Base-by-base conservation (phyloP, 1,140 invertebrate species). In the Zophobas atratus region DNA sequence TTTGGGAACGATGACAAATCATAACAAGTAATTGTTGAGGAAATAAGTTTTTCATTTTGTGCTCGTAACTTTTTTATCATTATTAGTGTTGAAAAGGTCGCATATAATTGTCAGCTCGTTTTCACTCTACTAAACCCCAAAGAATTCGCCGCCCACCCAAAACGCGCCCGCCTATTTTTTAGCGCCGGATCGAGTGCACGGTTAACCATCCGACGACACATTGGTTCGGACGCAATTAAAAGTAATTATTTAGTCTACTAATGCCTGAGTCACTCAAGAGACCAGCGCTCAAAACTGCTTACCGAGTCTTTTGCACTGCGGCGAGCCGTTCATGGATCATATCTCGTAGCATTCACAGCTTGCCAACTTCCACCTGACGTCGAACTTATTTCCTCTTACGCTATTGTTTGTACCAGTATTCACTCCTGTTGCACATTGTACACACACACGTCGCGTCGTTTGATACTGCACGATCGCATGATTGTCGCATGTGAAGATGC, bases 391-490 rank as follows among this genome's bases (percentile, higher is more conserved):
- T 46, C 33, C 46, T 46, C 46, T 60, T 74, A 78, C 70, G 60
- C 53, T 63, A 57, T 75, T 51, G 46, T 70, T 67, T 77, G 53
- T 72, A 74, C 77, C 53, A 72, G 63, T 41, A 56, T 55, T 73
- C 56, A 77, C 46, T 67, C 70, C 71, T 60, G 32, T 77, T 70
- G 63, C 75, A 77, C 70, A 70, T 56, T 60, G 41, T 53, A 77
- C 36, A 56, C 46, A 77, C 60, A 55, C 67, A 77, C 41, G 39
- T 8, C 36, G 43, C 72, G 20, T n/a, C 51, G 72, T 53, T 48
- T 20, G 49, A 72, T 35, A 72, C 70, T 75, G 57, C 74, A 75
- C 74, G 74, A 60, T 75, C 51, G 74, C 74, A 67, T 77, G 63
- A 70, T 38, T 72, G 46, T 43, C 71, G 71, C 71, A 73, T 73